These are phyloP conservation scores for Dolichopus griseipennis DNA, from an alignment of 2,888 invertebrate species.

Conservation along the genomic window DNA sequence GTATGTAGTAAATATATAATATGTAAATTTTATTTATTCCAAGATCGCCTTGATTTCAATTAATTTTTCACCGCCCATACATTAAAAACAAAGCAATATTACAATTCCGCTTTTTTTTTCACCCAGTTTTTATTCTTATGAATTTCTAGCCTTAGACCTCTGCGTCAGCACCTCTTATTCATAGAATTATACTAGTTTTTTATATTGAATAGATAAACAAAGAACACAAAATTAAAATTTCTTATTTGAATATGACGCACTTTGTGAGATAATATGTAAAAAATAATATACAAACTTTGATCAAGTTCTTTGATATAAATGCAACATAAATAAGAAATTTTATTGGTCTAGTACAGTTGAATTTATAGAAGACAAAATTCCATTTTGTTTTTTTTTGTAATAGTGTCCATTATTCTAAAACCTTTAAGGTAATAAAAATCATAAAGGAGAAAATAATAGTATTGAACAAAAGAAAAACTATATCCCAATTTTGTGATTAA, in stretches of 20 bases:
- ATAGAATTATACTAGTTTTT: neutral
- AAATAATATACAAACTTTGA: neutral
- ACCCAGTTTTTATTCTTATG: neutral
- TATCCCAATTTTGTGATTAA: too few relatives aligned
- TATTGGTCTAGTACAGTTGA: too few relatives aligned
- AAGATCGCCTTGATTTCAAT: neutral
- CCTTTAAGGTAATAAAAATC: too few relatives aligned
- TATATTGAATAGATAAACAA: neutral
- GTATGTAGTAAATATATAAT: neutral
- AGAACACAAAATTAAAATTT: neutral
- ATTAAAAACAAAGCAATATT: neutral
- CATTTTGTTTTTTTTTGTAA: too few relatives aligned
- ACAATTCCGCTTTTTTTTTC: neutral
- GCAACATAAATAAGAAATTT: too few relatives aligned
- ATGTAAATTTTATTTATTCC: neutral
- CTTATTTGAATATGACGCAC: neutral
- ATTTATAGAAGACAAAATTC: too few relatives aligned
- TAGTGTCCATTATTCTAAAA: too few relatives aligned
- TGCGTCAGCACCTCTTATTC: too few relatives aligned
- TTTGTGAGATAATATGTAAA: neutral
- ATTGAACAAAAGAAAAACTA: too few relatives aligned
- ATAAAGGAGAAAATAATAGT: too few relatives aligned
- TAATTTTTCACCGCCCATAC: slow-evolving; percentile 3
- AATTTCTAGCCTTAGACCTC: too few relatives aligned
- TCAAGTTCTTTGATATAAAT: neutral